These are phyloP conservation scores for Slavum lentiscoides DNA, from an alignment of 2,888 invertebrate genomes.

Conservation along the genomic window DNA sequence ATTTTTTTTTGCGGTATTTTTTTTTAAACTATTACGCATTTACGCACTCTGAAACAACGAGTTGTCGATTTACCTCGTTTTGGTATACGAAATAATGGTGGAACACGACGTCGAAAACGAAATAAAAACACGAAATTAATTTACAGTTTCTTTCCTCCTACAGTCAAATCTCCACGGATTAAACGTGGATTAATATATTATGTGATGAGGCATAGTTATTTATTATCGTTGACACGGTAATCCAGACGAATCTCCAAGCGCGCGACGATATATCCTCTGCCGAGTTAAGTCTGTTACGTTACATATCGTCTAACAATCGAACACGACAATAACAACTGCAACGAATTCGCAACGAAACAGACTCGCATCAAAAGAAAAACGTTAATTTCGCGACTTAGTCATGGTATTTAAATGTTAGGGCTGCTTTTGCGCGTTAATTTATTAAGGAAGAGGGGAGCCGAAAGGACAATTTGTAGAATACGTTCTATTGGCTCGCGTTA, in stretches of 20 bases:
- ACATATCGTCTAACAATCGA: too few relatives aligned
- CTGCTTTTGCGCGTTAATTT: too few relatives aligned
- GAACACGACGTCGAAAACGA: background rate
- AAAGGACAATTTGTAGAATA: too few relatives aligned
- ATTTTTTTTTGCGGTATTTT: background rate
- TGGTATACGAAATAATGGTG: background rate
- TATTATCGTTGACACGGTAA: background rate
- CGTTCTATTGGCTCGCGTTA: too few relatives aligned
- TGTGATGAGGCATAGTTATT: background rate
- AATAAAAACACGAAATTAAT: background rate
- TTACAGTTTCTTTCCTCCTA: background rate
- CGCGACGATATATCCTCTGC: background rate
- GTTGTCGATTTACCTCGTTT: background rate
- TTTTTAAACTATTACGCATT: background rate
- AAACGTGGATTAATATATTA: constrained; percentile 1
- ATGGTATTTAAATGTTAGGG: too few relatives aligned
- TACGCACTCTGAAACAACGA: background rate
- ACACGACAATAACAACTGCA: too few relatives aligned
- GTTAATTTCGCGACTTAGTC: too few relatives aligned
- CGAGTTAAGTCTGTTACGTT: background rate
- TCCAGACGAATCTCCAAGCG: background rate
- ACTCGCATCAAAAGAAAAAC: too few relatives aligned
- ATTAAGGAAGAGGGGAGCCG: too few relatives aligned
- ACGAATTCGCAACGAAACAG: too few relatives aligned
- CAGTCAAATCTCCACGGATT: background rate